Evolutionary conservation across 92 coral and sea anemone genomes (phyloP).

Genomic region (Palythoa heliodiscus): DNA sequence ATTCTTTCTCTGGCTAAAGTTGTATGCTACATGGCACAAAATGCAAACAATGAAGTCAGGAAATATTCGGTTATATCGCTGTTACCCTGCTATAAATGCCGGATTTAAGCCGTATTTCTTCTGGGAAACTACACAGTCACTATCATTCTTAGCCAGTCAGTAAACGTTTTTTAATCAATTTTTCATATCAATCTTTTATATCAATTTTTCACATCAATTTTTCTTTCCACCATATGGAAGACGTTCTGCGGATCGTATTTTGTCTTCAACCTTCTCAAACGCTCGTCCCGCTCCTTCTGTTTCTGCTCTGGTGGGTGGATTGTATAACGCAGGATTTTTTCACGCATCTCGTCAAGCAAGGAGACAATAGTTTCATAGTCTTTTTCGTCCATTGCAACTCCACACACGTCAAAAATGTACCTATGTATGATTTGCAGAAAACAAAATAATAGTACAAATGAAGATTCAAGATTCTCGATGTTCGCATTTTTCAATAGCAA

Average conservation of each 20-base stretch:
- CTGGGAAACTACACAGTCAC: no score
- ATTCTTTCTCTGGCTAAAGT: no score
- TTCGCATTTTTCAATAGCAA: no score
- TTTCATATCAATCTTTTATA: background rate
- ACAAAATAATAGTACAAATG: background rate
- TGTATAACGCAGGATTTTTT: background rate
- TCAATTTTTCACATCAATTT: background rate
- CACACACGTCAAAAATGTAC: background rate
- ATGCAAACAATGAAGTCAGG: no score
- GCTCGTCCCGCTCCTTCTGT: background rate
- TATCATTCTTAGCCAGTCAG: no score
- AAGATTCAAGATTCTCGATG: no score
- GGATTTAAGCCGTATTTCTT: no score
- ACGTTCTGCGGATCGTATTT: background rate
- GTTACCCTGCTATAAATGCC: no score
- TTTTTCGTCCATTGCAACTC: background rate
- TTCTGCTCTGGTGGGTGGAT: background rate
- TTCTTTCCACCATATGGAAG: conserved; percentile 2
- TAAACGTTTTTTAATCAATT: no score
- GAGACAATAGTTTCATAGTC: background rate
- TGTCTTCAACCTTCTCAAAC: background rate
- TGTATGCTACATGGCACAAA: no score
- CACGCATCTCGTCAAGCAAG: background rate
- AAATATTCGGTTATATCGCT: no score
- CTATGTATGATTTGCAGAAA: background rate